These are phyloP conservation scores for Pyxicephalus adspersus DNA, from an alignment of 2,113 vertebrate species.

Conservation along the genomic window DNA sequence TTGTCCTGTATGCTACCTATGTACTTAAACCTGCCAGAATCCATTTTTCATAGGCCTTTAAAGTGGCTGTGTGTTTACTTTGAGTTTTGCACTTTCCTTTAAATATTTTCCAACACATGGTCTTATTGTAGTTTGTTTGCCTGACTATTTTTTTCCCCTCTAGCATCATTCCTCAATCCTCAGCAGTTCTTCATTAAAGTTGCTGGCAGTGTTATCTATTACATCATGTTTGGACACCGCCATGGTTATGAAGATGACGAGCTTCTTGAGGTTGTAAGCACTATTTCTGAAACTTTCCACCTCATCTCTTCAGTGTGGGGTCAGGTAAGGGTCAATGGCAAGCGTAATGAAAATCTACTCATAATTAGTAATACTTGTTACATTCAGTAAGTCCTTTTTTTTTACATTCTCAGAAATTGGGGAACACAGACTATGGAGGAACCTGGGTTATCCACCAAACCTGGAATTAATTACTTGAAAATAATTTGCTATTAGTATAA, in stretches of 20 bases:
- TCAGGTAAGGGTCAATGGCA: constrained; percentile 7
- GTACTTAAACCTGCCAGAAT: too few species aligned
- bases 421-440: too few species aligned
- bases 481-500: too few species aligned
- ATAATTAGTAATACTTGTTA: background rate
- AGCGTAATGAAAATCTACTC: background rate
- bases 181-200: too few species aligned
- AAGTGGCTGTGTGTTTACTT: too few species aligned
- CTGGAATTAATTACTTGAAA: too few species aligned
- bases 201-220: background rate
- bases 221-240: background rate
- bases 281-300: background rate
- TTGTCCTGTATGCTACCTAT: too few species aligned
- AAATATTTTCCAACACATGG: background rate
- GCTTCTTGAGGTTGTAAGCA: background rate
- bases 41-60: too few species aligned
- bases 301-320: background rate
- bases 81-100: background rate
- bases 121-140: too few species aligned
- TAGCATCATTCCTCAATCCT: background rate
- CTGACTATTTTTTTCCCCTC: background rate
- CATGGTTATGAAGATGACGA: background rate
- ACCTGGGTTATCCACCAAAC: too few species aligned
- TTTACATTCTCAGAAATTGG: too few species aligned
- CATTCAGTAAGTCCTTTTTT: too few species aligned